Base-by-base conservation (phyloP, 2,113 vertebrate genomes). In the Typhlomys cinereus region DNA sequence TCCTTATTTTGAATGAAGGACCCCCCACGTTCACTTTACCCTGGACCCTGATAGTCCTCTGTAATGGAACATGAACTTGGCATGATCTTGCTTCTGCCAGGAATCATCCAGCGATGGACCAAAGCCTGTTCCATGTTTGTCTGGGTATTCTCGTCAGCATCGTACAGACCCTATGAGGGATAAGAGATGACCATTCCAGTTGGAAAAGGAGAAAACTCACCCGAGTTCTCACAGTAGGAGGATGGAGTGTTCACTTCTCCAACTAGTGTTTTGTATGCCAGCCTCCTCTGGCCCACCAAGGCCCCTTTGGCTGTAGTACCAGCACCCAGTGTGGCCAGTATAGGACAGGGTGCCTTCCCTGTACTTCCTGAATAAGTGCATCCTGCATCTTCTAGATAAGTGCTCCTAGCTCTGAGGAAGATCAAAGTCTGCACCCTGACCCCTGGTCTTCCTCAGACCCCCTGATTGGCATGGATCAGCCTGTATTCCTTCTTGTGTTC, bases 401-500 rank as follows among this genome's bases (percentile, higher is more conserved):
- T 34, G 23, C 5, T 52, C 8, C 20, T 2, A 31, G 34, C 75
- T 62, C 90, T 44, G 15, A 25, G 41, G 12, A 25, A 13, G 34
- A 46, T 14, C 25, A 2, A 4, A 31, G 29, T 27, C 74, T 78
- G 10, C 7, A 18, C 46, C 46, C 27, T 2, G 5, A 27, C 20
- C 29, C 27, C 31, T 46, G 25, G 71, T 18, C 48, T 70, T 66
- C 44, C 80, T 78, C 31, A 61, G 25, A 75, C 92, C 39, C 11
- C 3, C 0, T 62, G 12, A 10, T 41, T 41, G 50, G n/a, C 7
- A 1, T 78, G 31, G 52, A 54, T 92, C 76, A 94, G 57, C 81
- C 21, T 59, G 1, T 67, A 29, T 50, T 10, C 29, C 18, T 20
- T 34, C 88, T 94, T 94, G 1, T 90, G 1, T 95, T 90, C 85